These are phyloP conservation scores for Ephestia elutella DNA, from an alignment of 1,140 invertebrate genomes.

Conservation along the genomic window DNA sequence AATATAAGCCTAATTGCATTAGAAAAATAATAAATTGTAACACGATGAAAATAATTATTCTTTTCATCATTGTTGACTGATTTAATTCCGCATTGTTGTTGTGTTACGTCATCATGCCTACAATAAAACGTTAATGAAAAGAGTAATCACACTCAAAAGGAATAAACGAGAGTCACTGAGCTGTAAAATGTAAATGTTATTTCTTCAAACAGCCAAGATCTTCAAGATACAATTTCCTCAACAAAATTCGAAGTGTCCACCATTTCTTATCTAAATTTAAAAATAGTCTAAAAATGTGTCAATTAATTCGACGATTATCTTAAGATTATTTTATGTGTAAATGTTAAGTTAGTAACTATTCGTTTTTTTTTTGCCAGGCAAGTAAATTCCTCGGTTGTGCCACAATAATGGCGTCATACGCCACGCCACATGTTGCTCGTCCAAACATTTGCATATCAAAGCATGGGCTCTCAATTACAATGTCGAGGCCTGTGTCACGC, in stretches of 20 bases:
- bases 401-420: slow-evolving; percentile 1
- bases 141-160: neutral
- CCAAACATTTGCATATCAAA: slow-evolving; percentile 12
- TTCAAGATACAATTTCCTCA: neutral
- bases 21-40: no score
- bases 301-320: no score
- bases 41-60: neutral
- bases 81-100: no score
- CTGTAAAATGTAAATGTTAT: neutral
- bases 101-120: neutral
- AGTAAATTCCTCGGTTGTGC: slow-evolving; percentile 3
- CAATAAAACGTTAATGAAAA: neutral
- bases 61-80: neutral
- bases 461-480: slow-evolving; percentile 10
- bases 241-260: no score
- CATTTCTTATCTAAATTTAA: no score
- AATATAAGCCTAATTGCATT: no score
- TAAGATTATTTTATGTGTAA: no score
- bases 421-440: slow-evolving; percentile 10
- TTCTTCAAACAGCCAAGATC: neutral
- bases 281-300: no score
- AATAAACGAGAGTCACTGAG: neutral
- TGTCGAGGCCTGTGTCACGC: neutral
- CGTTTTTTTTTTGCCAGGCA: no score
- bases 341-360: no score